phyloP scores from a whole-genome alignment of 2,113 vertebrate genomes.

The Myocastor coypus region DNA sequence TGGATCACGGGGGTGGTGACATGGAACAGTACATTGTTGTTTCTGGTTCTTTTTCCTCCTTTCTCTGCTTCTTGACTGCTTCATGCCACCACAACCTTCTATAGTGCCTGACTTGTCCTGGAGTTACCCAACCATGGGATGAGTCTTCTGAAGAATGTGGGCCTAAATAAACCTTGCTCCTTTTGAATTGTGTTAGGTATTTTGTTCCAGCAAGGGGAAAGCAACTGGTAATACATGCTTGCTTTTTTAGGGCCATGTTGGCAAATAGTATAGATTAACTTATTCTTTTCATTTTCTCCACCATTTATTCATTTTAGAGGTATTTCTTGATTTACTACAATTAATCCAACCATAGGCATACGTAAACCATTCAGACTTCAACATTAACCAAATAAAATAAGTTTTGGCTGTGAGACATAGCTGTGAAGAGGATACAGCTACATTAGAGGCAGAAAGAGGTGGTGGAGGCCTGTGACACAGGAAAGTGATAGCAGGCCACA shows the following conservation, averaged over 20 bases:
- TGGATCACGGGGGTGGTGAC: not conserved
- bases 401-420: not conserved
- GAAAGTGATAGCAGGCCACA: too few species aligned
- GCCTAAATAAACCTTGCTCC: not conserved
- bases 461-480: not conserved
- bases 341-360: not conserved
- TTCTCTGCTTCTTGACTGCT: not conserved
- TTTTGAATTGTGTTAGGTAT: not conserved
- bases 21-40: not conserved
- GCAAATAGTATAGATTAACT: not conserved
- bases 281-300: not conserved
- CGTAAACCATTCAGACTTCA: not conserved
- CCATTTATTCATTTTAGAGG: conserved; percentile 1
- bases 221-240: not conserved
- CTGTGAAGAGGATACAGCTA: not conserved
- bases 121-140: not conserved
- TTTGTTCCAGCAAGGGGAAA: not conserved
- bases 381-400: not conserved
- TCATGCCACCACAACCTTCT: not conserved
- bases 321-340: not conserved
- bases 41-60: not conserved
- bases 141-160: not conserved
- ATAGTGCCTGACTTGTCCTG: not conserved
- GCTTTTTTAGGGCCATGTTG: not conserved
- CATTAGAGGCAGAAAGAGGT: not conserved